Conservation (phyloP, 2,888 invertebrate species). For the Leptinotarsa tumamoca region DNA sequence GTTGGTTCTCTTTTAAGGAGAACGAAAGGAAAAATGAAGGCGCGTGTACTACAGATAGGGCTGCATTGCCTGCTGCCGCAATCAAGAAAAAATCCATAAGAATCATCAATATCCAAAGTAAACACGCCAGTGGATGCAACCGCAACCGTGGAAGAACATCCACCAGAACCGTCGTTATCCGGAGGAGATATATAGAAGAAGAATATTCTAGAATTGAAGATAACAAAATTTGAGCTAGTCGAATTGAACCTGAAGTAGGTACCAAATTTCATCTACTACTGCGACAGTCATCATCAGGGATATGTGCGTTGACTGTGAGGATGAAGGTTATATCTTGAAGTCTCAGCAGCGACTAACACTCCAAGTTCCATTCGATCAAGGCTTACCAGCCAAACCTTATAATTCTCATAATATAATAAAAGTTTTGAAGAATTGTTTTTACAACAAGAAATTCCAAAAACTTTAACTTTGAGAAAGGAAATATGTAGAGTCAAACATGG, state of each 20-base stretch:
- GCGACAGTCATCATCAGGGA: too few species aligned
- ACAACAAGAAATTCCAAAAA: neutral
- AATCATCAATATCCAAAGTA: neutral
- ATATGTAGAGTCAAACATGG: neutral
- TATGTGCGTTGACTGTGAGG: too few species aligned
- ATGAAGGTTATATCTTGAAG: too few species aligned
- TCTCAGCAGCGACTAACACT: too few species aligned
- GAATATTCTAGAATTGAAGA: neutral
- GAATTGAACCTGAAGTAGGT: neutral
- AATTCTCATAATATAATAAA: neutral
- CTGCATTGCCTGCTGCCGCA: neutral
- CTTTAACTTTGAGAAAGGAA: neutral
- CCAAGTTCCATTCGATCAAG: too few species aligned
- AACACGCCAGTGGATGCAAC: neutral
- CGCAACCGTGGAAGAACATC: neutral
- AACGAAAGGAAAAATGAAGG: neutral
- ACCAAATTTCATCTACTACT: neutral
- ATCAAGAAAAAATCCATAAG: neutral
- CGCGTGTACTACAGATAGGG: neutral
- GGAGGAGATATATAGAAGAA: neutral
- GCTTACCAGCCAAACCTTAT: too few species aligned
- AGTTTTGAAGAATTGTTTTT: neutral
- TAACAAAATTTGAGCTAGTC: neutral
- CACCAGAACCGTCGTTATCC: neutral
- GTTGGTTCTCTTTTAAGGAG: neutral